Conservation (phyloP, 2,888 invertebrate species). For the Cerceris rybyensis region DNA sequence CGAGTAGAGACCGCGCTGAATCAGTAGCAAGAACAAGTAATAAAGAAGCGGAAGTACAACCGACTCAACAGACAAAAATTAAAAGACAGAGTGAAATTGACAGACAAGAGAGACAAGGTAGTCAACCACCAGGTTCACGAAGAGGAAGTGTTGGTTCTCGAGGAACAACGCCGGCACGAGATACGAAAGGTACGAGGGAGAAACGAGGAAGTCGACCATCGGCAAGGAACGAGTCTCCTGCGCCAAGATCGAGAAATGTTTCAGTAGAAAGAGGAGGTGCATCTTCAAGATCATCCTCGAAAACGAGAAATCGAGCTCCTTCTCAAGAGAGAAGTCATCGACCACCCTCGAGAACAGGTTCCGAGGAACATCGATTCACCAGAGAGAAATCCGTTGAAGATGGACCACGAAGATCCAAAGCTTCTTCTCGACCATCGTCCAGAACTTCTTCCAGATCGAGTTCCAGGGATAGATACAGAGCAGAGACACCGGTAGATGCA, state of each 20-base stretch:
- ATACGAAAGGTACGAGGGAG: slow-evolving; percentile 45
- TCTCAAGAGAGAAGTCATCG: slow-evolving; percentile 58
- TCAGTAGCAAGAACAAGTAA: not conserved
- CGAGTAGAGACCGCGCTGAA: slow-evolving; percentile 9
- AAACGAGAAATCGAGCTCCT: slow-evolving; percentile 61
- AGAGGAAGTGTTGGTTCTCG: slow-evolving; percentile 56
- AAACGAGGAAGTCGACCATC: slow-evolving; percentile 56
- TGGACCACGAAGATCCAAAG: slow-evolving; percentile 56
- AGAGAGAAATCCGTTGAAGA: slow-evolving; percentile 55
- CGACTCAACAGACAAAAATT: slow-evolving; percentile 56
- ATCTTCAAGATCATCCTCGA: slow-evolving; percentile 73
- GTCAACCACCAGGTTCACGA: slow-evolving; percentile 17
- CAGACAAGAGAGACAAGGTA: slow-evolving; percentile 2
- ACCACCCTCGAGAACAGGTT: slow-evolving; percentile 53
- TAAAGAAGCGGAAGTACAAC: slow-evolving; percentile 19
- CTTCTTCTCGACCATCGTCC: slow-evolving; percentile 69
- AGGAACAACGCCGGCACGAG: slow-evolving; percentile 60
- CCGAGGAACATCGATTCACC: slow-evolving; percentile 52
- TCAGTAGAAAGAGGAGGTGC: slow-evolving; percentile 62
- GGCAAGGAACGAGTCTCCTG: slow-evolving; percentile 72
- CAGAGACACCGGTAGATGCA: slow-evolving; percentile 77
- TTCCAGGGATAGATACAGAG: slow-evolving; percentile 72
- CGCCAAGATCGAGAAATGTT: slow-evolving; percentile 67
- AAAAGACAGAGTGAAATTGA: slow-evolving; percentile 9
- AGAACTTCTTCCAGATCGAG: slow-evolving; percentile 74